Conservation (phyloP, 2,113 vertebrate genomes). For the Gasterosteus aculeatus region DNA sequence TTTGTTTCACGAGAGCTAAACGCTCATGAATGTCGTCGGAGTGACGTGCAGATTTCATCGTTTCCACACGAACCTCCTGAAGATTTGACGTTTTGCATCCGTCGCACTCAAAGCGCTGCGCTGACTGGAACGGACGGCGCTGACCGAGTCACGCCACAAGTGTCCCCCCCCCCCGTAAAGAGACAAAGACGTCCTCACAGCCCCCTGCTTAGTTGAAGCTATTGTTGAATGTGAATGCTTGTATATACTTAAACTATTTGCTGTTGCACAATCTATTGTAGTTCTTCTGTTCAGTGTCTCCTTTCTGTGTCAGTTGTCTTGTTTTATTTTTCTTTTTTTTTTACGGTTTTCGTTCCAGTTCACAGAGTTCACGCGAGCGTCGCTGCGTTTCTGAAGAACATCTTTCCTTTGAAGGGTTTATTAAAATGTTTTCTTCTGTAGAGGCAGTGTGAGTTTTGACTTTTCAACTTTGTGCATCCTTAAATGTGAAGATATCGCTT, state of each 20-base stretch:
- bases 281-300: slow-evolving; percentile 56
- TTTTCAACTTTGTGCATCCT: neutral
- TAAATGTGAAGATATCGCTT: neutral
- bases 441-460: slow-evolving; percentile 13
- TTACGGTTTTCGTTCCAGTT: slow-evolving; percentile 53
- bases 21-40: slow-evolving; percentile 21
- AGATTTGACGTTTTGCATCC: slow-evolving; percentile 20
- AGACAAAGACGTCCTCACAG: slow-evolving; percentile 11
- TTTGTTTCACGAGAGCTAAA: slow-evolving; percentile 4
- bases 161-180: neutral
- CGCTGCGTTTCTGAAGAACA: slow-evolving; percentile 40
- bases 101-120: slow-evolving; percentile 29
- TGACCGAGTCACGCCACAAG: neutral
- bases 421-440: slow-evolving; percentile 72
- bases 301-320: neutral
- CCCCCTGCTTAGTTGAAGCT: slow-evolving; percentile 30
- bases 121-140: slow-evolving; percentile 16
- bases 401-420: slow-evolving; percentile 61
- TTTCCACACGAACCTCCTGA: slow-evolving; percentile 11
- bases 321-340: neutral
- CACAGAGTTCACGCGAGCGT: slow-evolving; percentile 28
- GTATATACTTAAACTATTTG: slow-evolving; percentile 71
- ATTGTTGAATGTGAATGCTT: slow-evolving; percentile 65
- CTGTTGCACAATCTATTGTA: slow-evolving; percentile 62
- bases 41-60: slow-evolving; percentile 3